Percentiles rank a stretch among this genome's conserved stretches.
Conservation (phyloP, 2,888 invertebrate genomes). For the Drosophila monieri region DNA sequence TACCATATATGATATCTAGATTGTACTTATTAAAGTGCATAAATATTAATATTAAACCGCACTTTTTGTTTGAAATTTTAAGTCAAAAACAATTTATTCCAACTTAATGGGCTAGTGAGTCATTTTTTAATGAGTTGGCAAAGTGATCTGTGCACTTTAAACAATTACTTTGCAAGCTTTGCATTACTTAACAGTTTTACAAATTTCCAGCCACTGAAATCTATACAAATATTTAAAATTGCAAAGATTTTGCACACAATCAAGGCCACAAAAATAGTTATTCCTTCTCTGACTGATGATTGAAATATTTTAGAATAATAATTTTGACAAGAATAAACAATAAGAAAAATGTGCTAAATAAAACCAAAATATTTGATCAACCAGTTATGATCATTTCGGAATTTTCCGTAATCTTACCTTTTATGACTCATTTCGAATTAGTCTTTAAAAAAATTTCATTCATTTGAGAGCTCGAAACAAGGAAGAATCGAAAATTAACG, state of each 20-base stretch:
- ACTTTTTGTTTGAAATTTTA: not conserved
- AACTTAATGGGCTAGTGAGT: not conserved
- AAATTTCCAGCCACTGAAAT: slow-evolving; percentile 15
- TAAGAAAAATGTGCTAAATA: not conserved
- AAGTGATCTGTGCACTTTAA: slow-evolving; percentile 27
- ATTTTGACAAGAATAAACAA: not conserved
- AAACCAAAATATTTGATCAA: slow-evolving; percentile 3
- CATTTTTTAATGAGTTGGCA: slow-evolving; percentile 4
- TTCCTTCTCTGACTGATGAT: not conserved
- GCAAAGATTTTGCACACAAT: not conserved
- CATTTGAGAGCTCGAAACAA: slow-evolving; percentile 13
- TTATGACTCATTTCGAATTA: slow-evolving; percentile 18
- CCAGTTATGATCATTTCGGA: slow-evolving; percentile 12
- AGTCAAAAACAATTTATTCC: not conserved
- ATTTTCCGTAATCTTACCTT: slow-evolving; percentile 10
- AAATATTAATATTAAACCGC: not conserved
- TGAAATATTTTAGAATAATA: not conserved
- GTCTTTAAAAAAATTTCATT: slow-evolving; percentile 6
- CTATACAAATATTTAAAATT: not conserved
- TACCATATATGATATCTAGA: not conserved
- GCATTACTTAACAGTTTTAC: slow-evolving; percentile 46
- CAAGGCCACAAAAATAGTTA: not conserved
- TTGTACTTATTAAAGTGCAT: not conserved
- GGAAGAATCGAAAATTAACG: slow-evolving; percentile 28
- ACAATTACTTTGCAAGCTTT: slow-evolving; percentile 28